Percentiles rank a stretch among this genome's conserved stretches.
These are phyloP conservation scores for Microtus montanus DNA, from an alignment of 2,113 vertebrate species.

Conservation along the genomic window DNA sequence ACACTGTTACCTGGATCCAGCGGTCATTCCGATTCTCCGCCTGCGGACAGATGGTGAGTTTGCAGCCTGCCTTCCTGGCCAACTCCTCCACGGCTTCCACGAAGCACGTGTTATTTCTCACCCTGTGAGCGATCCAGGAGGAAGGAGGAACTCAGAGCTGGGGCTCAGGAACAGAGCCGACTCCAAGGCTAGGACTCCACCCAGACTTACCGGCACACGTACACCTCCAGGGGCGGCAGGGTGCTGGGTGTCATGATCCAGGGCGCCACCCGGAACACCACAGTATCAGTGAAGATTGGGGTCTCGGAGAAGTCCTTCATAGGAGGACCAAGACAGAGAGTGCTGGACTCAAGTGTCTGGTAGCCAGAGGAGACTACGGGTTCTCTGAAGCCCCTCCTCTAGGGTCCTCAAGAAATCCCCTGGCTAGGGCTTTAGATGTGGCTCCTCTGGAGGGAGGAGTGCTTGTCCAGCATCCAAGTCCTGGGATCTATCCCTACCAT, in stretches of 20 bases:
- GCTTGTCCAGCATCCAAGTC: not conserved
- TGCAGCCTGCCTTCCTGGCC: constrained; percentile 80
- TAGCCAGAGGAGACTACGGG: rapidly evolving
- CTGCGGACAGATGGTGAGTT: constrained; percentile 85
- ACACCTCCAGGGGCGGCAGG: constrained; percentile 88
- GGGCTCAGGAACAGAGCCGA: not conserved
- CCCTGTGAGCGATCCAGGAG: not conserved
- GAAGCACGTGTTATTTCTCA: constrained; percentile 83
- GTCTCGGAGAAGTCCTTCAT: constrained; percentile 87
- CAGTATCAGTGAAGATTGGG: constrained; percentile 92
- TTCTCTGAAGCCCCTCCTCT: too few relatives aligned
- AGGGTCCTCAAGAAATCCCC: not conserved
- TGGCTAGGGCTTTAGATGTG: not conserved
- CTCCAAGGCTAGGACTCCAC: rapidly evolving
- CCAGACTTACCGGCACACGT: constrained; percentile 87
- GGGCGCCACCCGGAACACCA: constrained; percentile 91
- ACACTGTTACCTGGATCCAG: constrained; percentile 92
- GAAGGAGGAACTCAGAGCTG: rapidly evolving
- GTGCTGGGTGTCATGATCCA: constrained; percentile 98
- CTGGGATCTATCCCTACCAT: not conserved
- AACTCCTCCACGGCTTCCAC: constrained; percentile 83
- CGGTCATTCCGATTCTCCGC: constrained; percentile 88
- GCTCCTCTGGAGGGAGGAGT: too few relatives aligned
- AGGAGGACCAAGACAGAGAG: rapidly evolving
- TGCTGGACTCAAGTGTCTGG: not conserved